These are phyloP conservation scores for Cephonodes hylas DNA, from an alignment of 2,888 invertebrate genomes.

Conservation along the genomic window DNA sequence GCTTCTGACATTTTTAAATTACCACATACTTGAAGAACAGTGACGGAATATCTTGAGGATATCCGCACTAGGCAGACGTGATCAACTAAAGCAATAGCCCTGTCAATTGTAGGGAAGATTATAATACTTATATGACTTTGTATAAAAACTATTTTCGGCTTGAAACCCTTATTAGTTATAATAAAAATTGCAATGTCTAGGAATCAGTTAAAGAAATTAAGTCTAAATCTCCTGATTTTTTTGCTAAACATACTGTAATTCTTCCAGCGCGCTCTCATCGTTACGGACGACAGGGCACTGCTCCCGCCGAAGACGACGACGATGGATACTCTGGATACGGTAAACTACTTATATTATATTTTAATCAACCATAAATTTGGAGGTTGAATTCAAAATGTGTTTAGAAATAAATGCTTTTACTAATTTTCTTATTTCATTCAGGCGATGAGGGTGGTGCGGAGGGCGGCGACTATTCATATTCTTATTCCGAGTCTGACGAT, in stretches of 20 bases:
- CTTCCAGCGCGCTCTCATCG: conserved; percentile 89
- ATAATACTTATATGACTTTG: too few species aligned
- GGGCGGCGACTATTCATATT: conserved; percentile 63
- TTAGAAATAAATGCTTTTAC: neutral
- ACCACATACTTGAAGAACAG: too few species aligned
- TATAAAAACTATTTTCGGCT: too few species aligned
- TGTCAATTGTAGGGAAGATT: too few species aligned
- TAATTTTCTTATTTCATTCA: neutral
- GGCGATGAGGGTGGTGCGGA: conserved; percentile 64
- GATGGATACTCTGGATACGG: conserved; percentile 59
- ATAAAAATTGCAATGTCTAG: too few species aligned
- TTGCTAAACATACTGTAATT: neutral
- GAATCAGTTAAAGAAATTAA: too few species aligned
- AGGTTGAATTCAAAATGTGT: neutral
- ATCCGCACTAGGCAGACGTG: too few species aligned
- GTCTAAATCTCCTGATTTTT: neutral
- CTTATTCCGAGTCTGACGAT: conserved; percentile 73
- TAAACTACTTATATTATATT: conserved; percentile 15
- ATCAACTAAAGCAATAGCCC: too few species aligned
- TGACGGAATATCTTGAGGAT: too few species aligned
- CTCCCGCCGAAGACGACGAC: conserved; percentile 83
- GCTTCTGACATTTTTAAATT: too few species aligned
- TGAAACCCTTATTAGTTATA: too few species aligned
- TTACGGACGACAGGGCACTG: conserved; percentile 91
- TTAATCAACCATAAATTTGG: neutral